A percentile compares a stretch with the other conserved stretches of the same genome.
phyloP scores from a whole-genome alignment of 2,797 vertebrate genomes.

The Garrulus glandarius region DNA sequence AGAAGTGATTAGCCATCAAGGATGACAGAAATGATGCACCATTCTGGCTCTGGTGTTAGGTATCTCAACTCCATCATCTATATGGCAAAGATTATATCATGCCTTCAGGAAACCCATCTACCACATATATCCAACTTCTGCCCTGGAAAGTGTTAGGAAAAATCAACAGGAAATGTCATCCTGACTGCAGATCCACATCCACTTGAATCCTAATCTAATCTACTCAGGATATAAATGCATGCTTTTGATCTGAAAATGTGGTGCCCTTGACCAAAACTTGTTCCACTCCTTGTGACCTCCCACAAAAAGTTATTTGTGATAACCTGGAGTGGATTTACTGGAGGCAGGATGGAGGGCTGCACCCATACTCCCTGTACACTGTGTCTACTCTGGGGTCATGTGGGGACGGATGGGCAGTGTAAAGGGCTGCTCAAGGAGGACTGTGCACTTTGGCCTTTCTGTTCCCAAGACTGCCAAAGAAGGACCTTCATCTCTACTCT shows the following conservation, averaged over 20 bases:
- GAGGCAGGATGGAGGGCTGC: background rate
- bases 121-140: background rate
- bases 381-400: fast-evolving
- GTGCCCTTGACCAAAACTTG: background rate
- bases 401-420: fast-evolving
- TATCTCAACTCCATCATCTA: background rate
- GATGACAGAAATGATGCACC: background rate
- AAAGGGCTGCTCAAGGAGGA: background rate
- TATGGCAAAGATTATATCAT: background rate
- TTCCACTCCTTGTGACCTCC: background rate
- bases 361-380: background rate
- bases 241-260: background rate
- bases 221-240: background rate
- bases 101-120: background rate
- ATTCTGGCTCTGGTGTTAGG: background rate
- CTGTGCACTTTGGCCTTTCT: background rate
- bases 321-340: background rate
- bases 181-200: background rate
- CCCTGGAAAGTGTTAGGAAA: background rate
- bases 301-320: background rate
- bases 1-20: background rate
- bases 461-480: background rate
- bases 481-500: background rate
- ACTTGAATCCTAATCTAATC: background rate
- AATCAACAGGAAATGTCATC: background rate